Percentiles rank a stretch among this genome's conserved stretches.
Conservation (phyloP, 53 echinoderm and acorn worm species). For the Crossaster papposus region DNA sequence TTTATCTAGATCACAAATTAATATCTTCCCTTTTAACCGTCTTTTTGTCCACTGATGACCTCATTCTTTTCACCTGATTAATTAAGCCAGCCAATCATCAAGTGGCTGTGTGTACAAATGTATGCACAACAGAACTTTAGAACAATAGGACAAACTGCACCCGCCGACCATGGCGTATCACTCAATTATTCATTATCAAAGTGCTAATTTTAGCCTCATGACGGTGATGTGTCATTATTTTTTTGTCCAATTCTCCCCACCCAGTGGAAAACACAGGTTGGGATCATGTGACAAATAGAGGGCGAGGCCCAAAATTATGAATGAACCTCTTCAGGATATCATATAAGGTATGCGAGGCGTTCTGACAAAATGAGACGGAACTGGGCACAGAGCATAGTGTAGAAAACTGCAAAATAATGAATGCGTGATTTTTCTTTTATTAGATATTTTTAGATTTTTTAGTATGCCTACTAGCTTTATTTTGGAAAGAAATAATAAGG, state of each 20-base stretch:
- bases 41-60: background rate
- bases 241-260: background rate
- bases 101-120: background rate
- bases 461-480: no score
- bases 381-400: no score
- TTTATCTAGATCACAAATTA: background rate
- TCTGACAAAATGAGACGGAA: no score
- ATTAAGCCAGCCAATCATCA: background rate
- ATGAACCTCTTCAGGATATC: background rate
- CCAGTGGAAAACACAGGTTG: background rate
- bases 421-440: no score
- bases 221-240: background rate
- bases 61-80: background rate
- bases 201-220: background rate
- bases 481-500: no score
- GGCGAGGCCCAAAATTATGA: background rate
- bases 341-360: no score
- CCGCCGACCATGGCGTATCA: background rate
- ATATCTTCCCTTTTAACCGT: background rate
- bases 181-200: background rate
- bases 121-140: background rate
- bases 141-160: background rate
- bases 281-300: background rate
- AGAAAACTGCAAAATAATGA: no score
- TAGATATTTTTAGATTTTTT: no score